Base-by-base conservation (phyloP, 2,888 invertebrate genomes). In the Sussaba pulchella region DNA sequence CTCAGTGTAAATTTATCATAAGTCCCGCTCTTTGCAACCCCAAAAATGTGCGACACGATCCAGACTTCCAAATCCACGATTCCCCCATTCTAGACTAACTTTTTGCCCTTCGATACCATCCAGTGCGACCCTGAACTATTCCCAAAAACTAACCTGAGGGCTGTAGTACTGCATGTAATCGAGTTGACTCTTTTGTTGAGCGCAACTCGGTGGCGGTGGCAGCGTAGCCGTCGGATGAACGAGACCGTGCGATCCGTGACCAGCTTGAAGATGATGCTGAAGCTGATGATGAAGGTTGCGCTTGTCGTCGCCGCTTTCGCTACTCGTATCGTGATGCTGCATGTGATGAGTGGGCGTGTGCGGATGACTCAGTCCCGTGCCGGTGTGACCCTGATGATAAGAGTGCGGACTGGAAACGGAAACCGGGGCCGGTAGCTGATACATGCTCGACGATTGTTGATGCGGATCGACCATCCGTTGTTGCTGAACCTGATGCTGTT, bases 111-210 rank as follows among this genome's bases (percentile, higher is more conserved):
- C n/a, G n/a, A n/a, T n/a, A n/a, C n/a, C n/a, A n/a, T n/a, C n/a
- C n/a, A n/a, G n/a, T n/a, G n/a, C n/a, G n/a, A n/a, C n/a, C n/a
- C n/a, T n/a, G n/a, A n/a, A n/a, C n/a, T n/a, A n/a, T n/a, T n/a
- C n/a, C n/a, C 1, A 19, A 45, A 14, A 12, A 71, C 82, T 69
- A 66, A 92, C 92, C 91, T 92, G 92, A 63, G 91, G 89, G 76
- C 89, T 89, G 84, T 92, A 92, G 83, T 91, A 91, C 84, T 91
- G 91, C 91, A 92, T 92, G 80, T 92, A 92, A 70, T 92, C 92
- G 61, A 92, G 84, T 73, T 92, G 92, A 59, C 88, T 91, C 86
- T 92, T 92, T 72, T 92, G 92, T 73, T 92, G 92, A 17, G 92
- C 90, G 78, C 92, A 92, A 73, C 90, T 91, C 10, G 91, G 88